Evolutionary conservation across 2,113 vertebrate species (phyloP), one percentile per base, ranked within the genome.

Genomic region (Macrotis lagotis): DNA sequence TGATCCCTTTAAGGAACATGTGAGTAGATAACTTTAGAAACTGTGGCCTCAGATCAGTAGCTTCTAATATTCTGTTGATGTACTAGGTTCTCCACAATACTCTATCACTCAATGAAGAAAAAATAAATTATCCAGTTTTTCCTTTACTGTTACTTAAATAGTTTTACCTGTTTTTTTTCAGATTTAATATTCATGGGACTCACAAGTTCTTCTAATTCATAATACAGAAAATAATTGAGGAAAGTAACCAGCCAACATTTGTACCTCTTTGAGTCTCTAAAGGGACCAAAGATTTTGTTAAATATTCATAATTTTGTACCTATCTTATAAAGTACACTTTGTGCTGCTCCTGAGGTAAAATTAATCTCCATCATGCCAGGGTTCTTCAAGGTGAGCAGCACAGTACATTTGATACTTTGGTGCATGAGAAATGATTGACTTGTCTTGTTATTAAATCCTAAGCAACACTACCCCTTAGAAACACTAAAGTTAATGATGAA

Each of bases 131-230:
- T 37, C 53, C 95, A 26, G 25, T 55, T 37, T 52, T 51, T 28
- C 50, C 49, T 91, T 50, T 93, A 91, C 8, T 52, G 5, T 93
- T 83, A 44, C 14, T 90, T 93, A 89, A 90, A 10, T 31, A 95
- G 47, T 49, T 94, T 94, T 92, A 94, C 16, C 55, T 92, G 16
- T 74, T 4, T 92, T 66, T 93, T 96, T 48, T 89, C 88, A 12
- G 2, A 89, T 48, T 96, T 95, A 94, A 83, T 94, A 91, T 93
- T 96, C 51, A 94, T 94, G 88, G 95, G 95, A 95, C 95, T 92
- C 94, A 25, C 83, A 92, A 95, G 91, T 96, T 51, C n/a, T 91
- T 92, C 48, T 88, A 25, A 88, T 95, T 50, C 25, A 89, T 66
- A 96, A 66, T 3, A n/a, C 7, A n/a, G 55, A 66, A 66, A 66